Percentiles rank a stretch among this genome's conserved stretches.
Conservation (phyloP, 1,140 invertebrate species). For the Neuroterus valhalla region DNA sequence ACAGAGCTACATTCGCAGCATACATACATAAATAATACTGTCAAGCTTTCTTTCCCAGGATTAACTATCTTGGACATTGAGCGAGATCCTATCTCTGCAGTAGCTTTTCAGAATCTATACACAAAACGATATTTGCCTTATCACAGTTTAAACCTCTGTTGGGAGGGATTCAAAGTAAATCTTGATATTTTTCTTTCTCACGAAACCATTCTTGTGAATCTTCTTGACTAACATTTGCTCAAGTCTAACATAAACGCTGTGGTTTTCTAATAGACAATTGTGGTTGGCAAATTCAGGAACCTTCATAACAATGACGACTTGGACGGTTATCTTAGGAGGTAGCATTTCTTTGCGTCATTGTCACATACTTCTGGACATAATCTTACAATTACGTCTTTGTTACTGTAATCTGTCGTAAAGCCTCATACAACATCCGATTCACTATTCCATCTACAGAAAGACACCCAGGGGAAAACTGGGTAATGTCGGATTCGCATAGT, state of each 20-base stretch:
- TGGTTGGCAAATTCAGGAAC: conserved; percentile 6
- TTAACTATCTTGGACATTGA: background rate
- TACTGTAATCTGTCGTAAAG: background rate
- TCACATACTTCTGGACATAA: conserved; percentile 10
- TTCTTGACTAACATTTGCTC: conserved; percentile 6
- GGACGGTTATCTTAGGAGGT: no score
- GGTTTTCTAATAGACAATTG: conserved; percentile 24
- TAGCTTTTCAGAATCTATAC: background rate
- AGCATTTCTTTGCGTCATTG: background rate
- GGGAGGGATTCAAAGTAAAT: background rate
- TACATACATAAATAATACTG: background rate
- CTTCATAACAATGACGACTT: conserved; percentile 20
- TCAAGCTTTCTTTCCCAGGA: background rate
- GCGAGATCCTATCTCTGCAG: background rate
- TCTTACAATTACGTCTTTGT: conserved; percentile 12
- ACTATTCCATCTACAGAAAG: background rate
- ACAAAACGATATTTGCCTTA: background rate
- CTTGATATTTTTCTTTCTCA: background rate
- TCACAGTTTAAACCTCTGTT: background rate
- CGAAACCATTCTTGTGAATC: conserved; percentile 2
- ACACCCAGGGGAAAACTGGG: no score
- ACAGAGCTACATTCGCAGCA: background rate
- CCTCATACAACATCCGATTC: background rate
- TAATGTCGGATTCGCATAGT: no score
- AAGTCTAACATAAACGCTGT: background rate